Percentiles rank a stretch among this genome's conserved stretches.
phyloP scores from a whole-genome alignment of 2,888 invertebrate genomes.

The Dicyrtomina minuta region DNA sequence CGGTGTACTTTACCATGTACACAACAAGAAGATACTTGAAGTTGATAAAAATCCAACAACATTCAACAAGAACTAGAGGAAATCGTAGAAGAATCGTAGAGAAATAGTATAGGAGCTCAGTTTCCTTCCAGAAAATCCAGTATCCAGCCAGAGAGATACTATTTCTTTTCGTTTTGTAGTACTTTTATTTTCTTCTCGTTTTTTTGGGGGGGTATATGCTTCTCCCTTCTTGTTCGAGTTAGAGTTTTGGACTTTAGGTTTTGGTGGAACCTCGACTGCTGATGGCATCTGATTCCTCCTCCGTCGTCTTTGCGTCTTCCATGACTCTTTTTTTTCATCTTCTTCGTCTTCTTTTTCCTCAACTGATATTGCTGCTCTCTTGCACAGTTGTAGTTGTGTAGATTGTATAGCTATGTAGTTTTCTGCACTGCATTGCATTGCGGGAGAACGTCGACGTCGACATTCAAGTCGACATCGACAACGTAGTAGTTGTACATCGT shows the following conservation, averaged over 20 bases:
- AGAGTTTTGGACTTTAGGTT: constrained; percentile 8
- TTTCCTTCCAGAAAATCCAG: constrained; percentile 19
- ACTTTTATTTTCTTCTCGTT: neutral
- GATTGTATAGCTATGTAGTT: neutral
- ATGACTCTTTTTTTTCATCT: constrained; percentile 12
- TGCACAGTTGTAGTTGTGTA: neutral
- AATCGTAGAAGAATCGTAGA: constrained; percentile 22
- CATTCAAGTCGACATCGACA: no score
- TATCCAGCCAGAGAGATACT: constrained; percentile 9
- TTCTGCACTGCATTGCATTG: no score
- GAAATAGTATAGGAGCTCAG: constrained; percentile 30
- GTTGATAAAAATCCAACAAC: constrained; percentile 34
- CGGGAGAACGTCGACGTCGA: no score
- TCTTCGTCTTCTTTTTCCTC: neutral
- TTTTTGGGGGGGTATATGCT: no score
- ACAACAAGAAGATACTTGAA: constrained; percentile 18
- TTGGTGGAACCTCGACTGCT: constrained; percentile 2
- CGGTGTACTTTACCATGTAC: no score
- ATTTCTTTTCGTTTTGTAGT: constrained; percentile 1
- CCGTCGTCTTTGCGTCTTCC: constrained; percentile 10
- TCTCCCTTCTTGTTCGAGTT: no score
- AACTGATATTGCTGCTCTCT: constrained; percentile 12
- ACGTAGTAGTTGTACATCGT: constrained; percentile 10
- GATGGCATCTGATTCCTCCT: constrained; percentile 17
- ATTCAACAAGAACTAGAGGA: constrained; percentile 18